phyloP scores from a whole-genome alignment of 2,797 vertebrate species.

The Macropus fuliginosus region DNA sequence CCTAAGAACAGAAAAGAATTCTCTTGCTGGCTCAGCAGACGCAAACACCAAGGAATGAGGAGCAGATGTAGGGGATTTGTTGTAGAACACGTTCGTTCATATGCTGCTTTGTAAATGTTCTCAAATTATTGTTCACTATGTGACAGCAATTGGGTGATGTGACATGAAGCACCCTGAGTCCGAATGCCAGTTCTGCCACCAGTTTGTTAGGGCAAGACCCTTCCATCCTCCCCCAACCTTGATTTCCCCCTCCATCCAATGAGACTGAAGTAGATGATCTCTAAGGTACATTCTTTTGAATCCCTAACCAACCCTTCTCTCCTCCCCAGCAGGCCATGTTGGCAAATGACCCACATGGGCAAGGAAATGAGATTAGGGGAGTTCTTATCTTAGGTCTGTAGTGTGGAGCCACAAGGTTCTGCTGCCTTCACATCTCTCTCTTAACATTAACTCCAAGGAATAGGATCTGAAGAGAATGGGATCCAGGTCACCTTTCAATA shows the following conservation, averaged over 20 bases:
- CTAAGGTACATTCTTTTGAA: not conserved
- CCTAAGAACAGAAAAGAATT: not conserved
- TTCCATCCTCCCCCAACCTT: not conserved
- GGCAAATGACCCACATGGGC: too few species aligned
- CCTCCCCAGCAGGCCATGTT: not conserved
- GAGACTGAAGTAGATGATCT: not conserved
- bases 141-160: not conserved
- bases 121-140: not conserved
- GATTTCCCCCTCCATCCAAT: not conserved
- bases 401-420: not conserved
- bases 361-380: not conserved
- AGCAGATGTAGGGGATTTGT: not conserved
- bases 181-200: not conserved
- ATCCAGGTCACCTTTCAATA: not conserved
- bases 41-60: constrained; percentile 15
- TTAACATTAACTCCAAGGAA: not conserved
- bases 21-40: constrained; percentile 5
- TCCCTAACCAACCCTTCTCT: not conserved
- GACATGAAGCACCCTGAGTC: not conserved
- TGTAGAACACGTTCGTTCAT: not conserved
- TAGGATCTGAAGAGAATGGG: not conserved
- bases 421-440: not conserved
- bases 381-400: not conserved
- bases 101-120: constrained; percentile 27
- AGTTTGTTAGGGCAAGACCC: not conserved